Evolutionary conservation across 2,113 vertebrate species (phyloP).

Genomic region (Alosa alosa): DNA sequence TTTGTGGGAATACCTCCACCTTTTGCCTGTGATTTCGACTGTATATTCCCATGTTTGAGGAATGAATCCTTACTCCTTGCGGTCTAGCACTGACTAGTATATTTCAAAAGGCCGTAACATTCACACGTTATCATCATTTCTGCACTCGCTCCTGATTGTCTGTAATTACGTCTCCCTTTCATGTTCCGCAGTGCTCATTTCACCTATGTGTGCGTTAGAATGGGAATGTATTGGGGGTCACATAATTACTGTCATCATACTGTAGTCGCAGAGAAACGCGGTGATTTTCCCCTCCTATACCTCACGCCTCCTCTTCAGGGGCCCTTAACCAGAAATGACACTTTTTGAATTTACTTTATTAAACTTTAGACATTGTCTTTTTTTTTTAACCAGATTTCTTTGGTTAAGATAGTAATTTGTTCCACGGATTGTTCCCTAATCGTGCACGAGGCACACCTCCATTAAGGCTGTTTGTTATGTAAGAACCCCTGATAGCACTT

Average conservation of each 20-base stretch:
- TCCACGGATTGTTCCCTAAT: neutral
- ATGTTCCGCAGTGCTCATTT: neutral
- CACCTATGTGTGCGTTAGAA: neutral
- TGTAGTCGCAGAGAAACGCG: neutral
- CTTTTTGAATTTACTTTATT: neutral
- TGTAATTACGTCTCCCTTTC: neutral
- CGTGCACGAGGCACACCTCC: neutral
- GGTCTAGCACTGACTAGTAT: neutral
- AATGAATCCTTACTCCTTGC: neutral
- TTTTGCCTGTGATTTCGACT: neutral
- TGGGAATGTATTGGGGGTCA: neutral
- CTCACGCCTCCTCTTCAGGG: neutral
- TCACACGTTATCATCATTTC: constrained; percentile 13
- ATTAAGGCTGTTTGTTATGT: neutral
- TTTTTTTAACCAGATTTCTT: neutral
- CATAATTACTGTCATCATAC: constrained; percentile 13
- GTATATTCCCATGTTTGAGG: neutral
- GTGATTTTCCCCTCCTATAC: neutral
- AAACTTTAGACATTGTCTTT: neutral
- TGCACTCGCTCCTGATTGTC: neutral
- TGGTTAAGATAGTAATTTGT: no score
- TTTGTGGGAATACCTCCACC: neutral
- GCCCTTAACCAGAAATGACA: neutral
- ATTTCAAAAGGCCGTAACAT: neutral
- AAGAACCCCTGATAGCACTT: neutral